phyloP scores from a whole-genome alignment of 2,113 vertebrate genomes.

The Synodontis membranacea region DNA sequence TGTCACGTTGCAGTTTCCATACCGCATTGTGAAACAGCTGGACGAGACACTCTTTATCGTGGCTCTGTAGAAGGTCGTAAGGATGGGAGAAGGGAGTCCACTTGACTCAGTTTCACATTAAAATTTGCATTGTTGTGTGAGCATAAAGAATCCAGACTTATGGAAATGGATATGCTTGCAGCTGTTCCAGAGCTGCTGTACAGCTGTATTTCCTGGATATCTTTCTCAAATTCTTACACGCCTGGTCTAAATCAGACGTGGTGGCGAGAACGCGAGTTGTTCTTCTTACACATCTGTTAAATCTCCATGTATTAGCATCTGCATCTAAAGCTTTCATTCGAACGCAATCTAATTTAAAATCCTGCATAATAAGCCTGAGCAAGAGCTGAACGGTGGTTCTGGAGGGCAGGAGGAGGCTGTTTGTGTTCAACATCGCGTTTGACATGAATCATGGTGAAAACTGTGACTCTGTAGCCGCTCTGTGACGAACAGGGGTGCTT shows the following conservation, averaged over 20 bases:
- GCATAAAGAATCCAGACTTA: not conserved
- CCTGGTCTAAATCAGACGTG: not conserved
- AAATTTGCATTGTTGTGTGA: not conserved
- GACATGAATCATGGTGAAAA: not conserved
- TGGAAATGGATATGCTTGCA: not conserved
- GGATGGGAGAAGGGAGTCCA: too few relatives aligned
- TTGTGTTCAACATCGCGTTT: not conserved
- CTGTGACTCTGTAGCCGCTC: too few relatives aligned
- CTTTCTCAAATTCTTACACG: not conserved
- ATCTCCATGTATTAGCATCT: slow-evolving; percentile 5
- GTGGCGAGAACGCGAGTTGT: not conserved
- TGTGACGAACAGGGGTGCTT: not conserved
- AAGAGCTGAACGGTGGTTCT: too few relatives aligned
- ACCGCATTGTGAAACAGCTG: too few relatives aligned
- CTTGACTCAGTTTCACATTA: not conserved
- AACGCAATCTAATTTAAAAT: not conserved
- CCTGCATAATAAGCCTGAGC: not conserved
- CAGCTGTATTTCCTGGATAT: slow-evolving; percentile 12
- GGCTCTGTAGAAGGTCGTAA: too few relatives aligned
- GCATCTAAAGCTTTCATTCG: not conserved
- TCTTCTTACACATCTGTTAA: not conserved
- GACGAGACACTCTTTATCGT: too few relatives aligned
- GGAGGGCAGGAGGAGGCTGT: not conserved
- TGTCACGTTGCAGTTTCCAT: too few relatives aligned
- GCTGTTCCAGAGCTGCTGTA: not conserved